Evolutionary conservation across 2,888 invertebrate species (phyloP).

Genomic region (Coremacera marginata): DNA sequence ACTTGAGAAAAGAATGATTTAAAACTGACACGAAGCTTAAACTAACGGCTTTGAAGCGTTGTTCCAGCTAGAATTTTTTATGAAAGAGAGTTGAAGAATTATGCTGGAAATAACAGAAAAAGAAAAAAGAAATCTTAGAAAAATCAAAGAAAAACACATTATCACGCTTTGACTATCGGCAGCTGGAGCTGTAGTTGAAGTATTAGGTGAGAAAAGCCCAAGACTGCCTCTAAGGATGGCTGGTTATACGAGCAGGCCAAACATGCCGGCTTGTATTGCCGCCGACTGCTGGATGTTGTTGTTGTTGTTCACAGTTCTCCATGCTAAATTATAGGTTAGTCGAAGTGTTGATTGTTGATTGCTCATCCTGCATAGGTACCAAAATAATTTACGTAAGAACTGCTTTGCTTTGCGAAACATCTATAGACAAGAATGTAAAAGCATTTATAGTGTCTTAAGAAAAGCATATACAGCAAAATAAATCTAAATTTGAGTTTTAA

Average conservation of each 20-base stretch:
- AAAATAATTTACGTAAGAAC: slow-evolving; percentile 3
- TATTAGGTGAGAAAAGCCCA: slow-evolving; percentile 17
- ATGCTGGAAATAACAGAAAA: background rate
- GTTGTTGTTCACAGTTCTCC: slow-evolving; percentile 8
- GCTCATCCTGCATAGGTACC: slow-evolving; percentile 1
- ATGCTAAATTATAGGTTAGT: slow-evolving; percentile 32
- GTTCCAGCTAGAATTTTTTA: too few species aligned
- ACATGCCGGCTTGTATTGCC: background rate
- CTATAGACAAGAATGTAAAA: background rate
- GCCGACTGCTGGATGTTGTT: background rate
- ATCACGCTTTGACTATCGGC: slow-evolving; percentile 24
- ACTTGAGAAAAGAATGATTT: slow-evolving; percentile 34
- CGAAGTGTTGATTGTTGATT: slow-evolving; percentile 33
- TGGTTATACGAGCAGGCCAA: background rate
- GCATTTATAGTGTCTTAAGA: background rate
- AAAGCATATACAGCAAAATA: background rate
- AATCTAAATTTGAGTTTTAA: background rate
- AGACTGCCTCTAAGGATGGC: slow-evolving; percentile 21
- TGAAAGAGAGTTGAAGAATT: slow-evolving; percentile 1
- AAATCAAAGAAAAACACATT: background rate
- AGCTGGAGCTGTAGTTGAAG: slow-evolving; percentile 14
- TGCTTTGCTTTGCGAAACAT: background rate
- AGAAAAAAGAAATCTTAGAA: too few species aligned
- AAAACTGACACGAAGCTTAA: slow-evolving; percentile 36
- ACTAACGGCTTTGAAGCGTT: slow-evolving; percentile 17